Base-by-base conservation (phyloP, 2,113 vertebrate genomes). In the Hucho hucho region DNA sequence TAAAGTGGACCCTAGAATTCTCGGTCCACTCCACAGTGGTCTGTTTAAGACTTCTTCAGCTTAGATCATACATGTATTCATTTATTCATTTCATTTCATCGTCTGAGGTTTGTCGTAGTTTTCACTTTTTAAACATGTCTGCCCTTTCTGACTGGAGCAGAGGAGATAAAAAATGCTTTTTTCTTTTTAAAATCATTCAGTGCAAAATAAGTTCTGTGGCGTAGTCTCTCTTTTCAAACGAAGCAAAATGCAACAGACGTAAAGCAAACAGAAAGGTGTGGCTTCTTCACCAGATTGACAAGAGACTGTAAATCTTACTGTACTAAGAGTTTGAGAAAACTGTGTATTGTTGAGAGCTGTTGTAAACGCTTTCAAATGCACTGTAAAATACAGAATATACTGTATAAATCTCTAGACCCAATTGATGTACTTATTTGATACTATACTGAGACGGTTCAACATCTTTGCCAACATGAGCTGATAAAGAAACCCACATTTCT, bases 1-100 rank as follows among this genome's bases (percentile, higher is more conserved):
- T 84, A 85, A 75, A 88, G 89, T 88, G 87, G 93, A 93, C 87
- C 91, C 91, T 89, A 92, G 88, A 88, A 90, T 90, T 93, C 91
- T 94, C 94, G 93, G 94, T 95, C 94, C 93, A 95, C 94, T 94
- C 92, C 92, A 93, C 93, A 94, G 94, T 94, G 95, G 94, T 95
- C 94, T 75, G 76, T 75, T 91, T 95, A 95, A 95, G 95, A 95
- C 95, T 95, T 53, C 86, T 93, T 93, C 93, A 95, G 94, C 93
- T 95, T 95, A 90, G 46, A 92, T 93, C 86, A 92, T 91, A 91
- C 64, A 73, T 75, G 74, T 92, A 90, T 91, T 92, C 92, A 24
- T 22, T 53, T 61, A 22, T 9, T 61, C n/a, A 89, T 68, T 71
- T 86, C 90, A 92, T 92, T 93, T 92, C 90, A 73, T 81, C 56